Evolutionary conservation across 2,888 invertebrate genomes (phyloP).

Genomic region (Diarsia brunnea): DNA sequence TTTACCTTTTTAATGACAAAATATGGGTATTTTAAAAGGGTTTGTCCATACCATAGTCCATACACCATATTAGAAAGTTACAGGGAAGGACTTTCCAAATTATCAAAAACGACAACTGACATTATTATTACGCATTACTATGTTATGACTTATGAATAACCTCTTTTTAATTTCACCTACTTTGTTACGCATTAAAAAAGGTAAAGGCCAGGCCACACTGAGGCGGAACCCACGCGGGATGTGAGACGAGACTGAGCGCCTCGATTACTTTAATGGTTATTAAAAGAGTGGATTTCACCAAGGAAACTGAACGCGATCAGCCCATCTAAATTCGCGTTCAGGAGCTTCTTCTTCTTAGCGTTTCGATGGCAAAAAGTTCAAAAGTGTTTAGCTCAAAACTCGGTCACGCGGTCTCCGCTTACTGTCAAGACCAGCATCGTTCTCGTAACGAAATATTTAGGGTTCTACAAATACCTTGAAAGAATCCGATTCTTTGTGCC

Average conservation of each 20-base stretch:
- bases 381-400: too few relatives aligned
- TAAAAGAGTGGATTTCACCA: neutral
- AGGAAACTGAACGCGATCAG: neutral
- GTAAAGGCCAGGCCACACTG: neutral
- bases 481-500: too few relatives aligned
- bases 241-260: neutral
- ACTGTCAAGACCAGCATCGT: neutral
- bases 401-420: too few relatives aligned
- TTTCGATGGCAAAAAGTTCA: too few relatives aligned
- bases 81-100: neutral
- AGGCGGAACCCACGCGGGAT: neutral
- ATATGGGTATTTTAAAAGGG: neutral
- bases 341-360: neutral
- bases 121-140: neutral
- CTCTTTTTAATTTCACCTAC: slow-evolving; percentile 6
- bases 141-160: neutral
- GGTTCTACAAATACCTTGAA: neutral
- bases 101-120: neutral
- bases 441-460: neutral
- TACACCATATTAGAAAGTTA: neutral
- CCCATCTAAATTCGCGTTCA: neutral
- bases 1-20: neutral
- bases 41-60: too few relatives aligned
- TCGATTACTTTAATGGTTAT: neutral
- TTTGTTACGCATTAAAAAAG: neutral